phyloP scores from a whole-genome alignment of 2,888 invertebrate species.

The Agriopis leucophaearia region DNA sequence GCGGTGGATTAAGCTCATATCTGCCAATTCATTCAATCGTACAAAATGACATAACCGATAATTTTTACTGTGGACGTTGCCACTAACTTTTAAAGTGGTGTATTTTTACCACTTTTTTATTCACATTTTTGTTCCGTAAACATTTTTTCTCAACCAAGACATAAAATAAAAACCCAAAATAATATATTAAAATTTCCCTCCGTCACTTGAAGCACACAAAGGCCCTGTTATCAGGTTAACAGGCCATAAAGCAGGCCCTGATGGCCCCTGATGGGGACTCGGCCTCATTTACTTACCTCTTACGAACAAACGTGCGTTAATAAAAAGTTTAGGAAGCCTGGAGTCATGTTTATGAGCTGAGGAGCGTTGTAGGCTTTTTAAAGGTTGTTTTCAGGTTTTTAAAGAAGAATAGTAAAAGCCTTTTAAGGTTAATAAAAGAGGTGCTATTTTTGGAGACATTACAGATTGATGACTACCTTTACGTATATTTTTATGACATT shows the following conservation, averaged over 20 bases:
- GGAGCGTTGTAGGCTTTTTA: slow-evolving; percentile 9
- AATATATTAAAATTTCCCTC: slow-evolving; percentile 25
- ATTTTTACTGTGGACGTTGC: no score
- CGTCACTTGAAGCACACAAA: slow-evolving; percentile 29
- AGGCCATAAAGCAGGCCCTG: slow-evolving; percentile 42
- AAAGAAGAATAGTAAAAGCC: neutral
- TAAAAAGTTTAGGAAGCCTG: slow-evolving; percentile 37
- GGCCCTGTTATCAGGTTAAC: slow-evolving; percentile 43
- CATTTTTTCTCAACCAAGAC: neutral
- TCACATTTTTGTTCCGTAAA: neutral
- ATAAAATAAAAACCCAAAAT: slow-evolving; percentile 15
- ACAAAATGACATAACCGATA: no score
- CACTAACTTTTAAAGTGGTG: no score
- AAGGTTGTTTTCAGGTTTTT: slow-evolving; percentile 15
- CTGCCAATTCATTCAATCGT: no score
- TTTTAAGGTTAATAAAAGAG: slow-evolving; percentile 13
- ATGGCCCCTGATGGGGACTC: slow-evolving; percentile 31
- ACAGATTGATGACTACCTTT: neutral
- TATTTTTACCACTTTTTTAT: neutral
- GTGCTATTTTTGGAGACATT: neutral
- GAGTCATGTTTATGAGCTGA: slow-evolving; percentile 18
- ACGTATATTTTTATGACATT: neutral
- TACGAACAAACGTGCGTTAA: slow-evolving; percentile 30
- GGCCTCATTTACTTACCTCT: slow-evolving; percentile 35
- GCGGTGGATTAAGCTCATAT: no score